phyloP scores from a whole-genome alignment of 1,140 invertebrate species.

The Cryptotermes secundus region DNA sequence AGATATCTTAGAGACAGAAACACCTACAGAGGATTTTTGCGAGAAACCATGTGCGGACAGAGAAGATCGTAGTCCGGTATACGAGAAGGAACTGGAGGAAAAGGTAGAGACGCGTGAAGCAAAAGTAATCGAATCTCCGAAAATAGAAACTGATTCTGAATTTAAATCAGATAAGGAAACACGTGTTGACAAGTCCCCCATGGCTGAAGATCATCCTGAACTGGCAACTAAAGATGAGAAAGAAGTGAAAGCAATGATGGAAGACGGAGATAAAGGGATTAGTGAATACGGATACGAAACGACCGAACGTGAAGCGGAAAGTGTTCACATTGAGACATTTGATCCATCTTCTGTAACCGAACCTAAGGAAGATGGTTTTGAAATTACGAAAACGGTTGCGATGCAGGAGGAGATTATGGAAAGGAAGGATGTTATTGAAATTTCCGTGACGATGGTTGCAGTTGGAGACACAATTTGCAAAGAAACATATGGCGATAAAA shows the following conservation, averaged over 20 bases:
- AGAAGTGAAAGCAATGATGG: neutral
- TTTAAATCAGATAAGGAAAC: too few species aligned
- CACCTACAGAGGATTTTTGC: slow-evolving; percentile 20
- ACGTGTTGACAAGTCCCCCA: neutral
- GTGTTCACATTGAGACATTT: neutral
- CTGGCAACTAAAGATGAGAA: neutral
- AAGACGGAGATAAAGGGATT: neutral
- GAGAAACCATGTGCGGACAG: slow-evolving; percentile 32
- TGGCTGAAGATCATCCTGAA: neutral
- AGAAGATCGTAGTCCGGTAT: slow-evolving; percentile 26
- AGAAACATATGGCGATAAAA: too few species aligned
- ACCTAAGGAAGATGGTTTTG: neutral
- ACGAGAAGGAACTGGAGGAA: slow-evolving; percentile 1
- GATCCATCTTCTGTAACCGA: neutral
- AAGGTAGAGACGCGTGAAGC: neutral
- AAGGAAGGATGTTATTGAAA: too few species aligned
- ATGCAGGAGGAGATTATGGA: neutral
- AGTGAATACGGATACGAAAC: neutral
- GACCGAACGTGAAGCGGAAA: neutral
- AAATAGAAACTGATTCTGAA: neutral
- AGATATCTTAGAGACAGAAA: slow-evolving; percentile 3
- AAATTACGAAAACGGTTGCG: neutral
- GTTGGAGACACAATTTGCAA: too few species aligned
- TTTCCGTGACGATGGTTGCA: too few species aligned
- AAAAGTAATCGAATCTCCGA: neutral